These are phyloP conservation scores for Drosophila pandora DNA, from an alignment of 1,140 invertebrate genomes.

Conservation along the genomic window DNA sequence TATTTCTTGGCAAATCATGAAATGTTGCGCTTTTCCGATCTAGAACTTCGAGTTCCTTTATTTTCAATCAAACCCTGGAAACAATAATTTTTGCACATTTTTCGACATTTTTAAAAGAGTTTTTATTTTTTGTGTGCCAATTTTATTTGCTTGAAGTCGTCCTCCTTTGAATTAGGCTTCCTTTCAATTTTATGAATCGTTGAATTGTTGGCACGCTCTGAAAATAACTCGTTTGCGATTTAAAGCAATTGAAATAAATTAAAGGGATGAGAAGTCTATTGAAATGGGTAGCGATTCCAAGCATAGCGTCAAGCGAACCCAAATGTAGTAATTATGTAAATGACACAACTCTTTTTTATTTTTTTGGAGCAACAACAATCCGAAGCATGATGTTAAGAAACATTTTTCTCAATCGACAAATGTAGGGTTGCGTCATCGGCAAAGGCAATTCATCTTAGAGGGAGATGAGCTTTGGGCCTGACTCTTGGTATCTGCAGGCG, in stretches of 20 bases:
- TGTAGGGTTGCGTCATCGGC: slow-evolving; percentile 53
- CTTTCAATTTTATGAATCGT: background rate
- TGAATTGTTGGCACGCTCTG: slow-evolving; percentile 9
- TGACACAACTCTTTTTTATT: slow-evolving; percentile 54
- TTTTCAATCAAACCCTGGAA: no score
- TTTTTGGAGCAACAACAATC: slow-evolving; percentile 18
- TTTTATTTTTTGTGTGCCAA: no score
- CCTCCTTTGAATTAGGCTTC: no score
- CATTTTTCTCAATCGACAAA: slow-evolving; percentile 3
- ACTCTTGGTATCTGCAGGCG: slow-evolving; percentile 47
- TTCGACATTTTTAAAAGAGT: no score
- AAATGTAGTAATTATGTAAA: slow-evolving; percentile 63
- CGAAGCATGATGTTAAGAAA: slow-evolving; percentile 31
- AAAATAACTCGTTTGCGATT: slow-evolving; percentile 27
- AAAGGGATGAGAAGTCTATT: slow-evolving; percentile 31
- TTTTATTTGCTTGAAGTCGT: no score
- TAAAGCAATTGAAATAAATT: slow-evolving; percentile 51
- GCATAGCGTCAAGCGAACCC: slow-evolving; percentile 14
- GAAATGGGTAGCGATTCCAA: background rate
- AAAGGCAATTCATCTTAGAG: slow-evolving; percentile 43
- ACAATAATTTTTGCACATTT: no score
- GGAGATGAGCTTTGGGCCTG: slow-evolving; percentile 25
- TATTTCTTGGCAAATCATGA: no score
- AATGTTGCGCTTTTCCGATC: no score
- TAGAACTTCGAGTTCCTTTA: no score